Evolutionary conservation across 30 jellyfish, hydroid and myxozoan genomes (phyloP), one percentile per base, ranked within the genome.

Genomic region (Chrysaora quinquecirrha): DNA sequence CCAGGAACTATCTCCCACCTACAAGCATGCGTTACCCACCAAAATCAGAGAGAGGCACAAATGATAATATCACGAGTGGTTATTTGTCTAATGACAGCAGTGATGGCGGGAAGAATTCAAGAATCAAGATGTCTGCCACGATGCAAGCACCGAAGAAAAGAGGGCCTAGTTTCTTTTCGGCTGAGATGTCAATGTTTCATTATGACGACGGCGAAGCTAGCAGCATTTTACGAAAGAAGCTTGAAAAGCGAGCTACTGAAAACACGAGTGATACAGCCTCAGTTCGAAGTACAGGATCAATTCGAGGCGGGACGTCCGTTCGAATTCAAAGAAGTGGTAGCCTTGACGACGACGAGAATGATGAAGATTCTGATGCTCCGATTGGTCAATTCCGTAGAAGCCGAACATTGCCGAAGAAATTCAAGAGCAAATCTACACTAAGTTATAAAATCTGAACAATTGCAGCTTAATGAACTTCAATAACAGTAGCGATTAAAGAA

Each of bases 21-120:
- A 82, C 92, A 2, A 82, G 92, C 32, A 82, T 82, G 92, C 92
- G 92, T 32, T 82, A 68, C 47, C 92, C 92, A 24, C 92, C 92
- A 12, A 67, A 46, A 56, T 10, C 68, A 3, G 68, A 20, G 27
- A 52, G 19, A 3, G 2, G 27, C 19, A 2, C 68, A 19, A 16
- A 20, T 52, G 68, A 52, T 20, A 3, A 16, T 10, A 43, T 16
- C 12, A 9, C 12, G 3, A 67, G 84, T 46, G 68, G 80, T 30
- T 62, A 76, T 30, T 27, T 0, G 34, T 63, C 89, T 18, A 78
- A 27, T 30, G 89, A 78, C 28, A 78, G 89, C 25, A 71, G 69
- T 27, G 82, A 60, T n/a, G 58, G 52, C 24, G 82, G 82, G 29
- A 50, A 43, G 11, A 70, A 24, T 19, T 34, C 82, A 18, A 11